Conservation (phyloP, 2,888 invertebrate species). For the Lepidocyrtoides sp. region DNA sequence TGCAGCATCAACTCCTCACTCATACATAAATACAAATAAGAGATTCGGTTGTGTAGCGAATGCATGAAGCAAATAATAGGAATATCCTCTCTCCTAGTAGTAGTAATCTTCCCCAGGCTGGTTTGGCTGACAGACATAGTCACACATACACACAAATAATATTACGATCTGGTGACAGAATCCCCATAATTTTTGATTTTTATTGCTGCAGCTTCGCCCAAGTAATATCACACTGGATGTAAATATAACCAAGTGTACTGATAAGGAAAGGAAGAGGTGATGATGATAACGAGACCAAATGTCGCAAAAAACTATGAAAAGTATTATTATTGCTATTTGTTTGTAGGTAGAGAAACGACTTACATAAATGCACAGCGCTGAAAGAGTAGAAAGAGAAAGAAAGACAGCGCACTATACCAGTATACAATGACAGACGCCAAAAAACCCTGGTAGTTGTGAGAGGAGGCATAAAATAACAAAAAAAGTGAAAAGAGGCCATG, state of each 20-base stretch:
- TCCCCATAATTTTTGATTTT: constrained; percentile 12
- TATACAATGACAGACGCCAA: neutral
- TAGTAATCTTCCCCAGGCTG: neutral
- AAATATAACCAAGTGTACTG: neutral
- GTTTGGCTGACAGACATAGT: neutral
- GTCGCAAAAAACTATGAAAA: neutral
- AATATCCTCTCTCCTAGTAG: no score
- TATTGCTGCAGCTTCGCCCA: neutral
- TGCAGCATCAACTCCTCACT: neutral
- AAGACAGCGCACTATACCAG: no score
- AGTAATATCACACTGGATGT: neutral
- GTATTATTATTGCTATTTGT: neutral
- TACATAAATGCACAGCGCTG: neutral
- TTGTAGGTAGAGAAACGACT: neutral
- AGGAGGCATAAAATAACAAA: neutral
- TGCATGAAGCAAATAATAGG: neutral
- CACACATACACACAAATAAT: neutral
- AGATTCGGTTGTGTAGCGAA: neutral
- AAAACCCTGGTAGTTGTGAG: neutral
- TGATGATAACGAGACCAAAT: constrained; percentile 24
- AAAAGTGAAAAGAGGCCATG: constrained; percentile 23
- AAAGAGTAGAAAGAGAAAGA: no score
- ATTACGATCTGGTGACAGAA: constrained; percentile 27
- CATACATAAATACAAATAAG: neutral
- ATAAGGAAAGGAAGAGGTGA: no score